Evolutionary conservation across 1,140 invertebrate species (phyloP), one percentile per base, ranked within the genome.

Genomic region (Pachypsylla venusta): DNA sequence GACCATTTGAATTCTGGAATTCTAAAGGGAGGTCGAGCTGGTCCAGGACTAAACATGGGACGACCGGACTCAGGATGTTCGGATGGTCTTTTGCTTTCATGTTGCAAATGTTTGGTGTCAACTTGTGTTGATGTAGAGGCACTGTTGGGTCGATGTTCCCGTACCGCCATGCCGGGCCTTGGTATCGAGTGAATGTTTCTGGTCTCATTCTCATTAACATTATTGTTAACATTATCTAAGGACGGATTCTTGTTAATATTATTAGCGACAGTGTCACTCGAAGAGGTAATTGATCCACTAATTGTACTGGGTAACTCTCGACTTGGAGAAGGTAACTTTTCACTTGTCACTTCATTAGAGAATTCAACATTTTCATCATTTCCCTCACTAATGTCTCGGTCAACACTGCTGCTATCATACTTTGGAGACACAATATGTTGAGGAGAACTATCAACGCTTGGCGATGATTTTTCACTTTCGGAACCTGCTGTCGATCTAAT

Each of bases 1-100:
- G 96, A 99, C 96, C 97, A 99, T 66, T 94, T 87, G 74, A 99
- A 99, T 75, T 99, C 96, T 26, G 96, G 96, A 71, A 99, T 99
- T 64, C 96, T 82, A 75, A 99, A 99, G 0, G 95, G 93, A 22
- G 95, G 94, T 65, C 92, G 81, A 19, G 93, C 88, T 14, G 93
- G 93, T 13, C 93, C 93, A 48, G 93, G 89, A 71, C 88, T 95
- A 71, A 96, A 96, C 82, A 94, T 91, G 42, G 89, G 87, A 59
- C 87, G 78, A 16, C 64, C 60, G n/a, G 42, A n/a, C n/a, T 63
- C 58, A 60, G 57, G 19, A 35, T 19, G 22, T n/a, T 30, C 35
- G 48, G 61, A 56, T 55, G 54, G 14, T n/a, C 53, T 62, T 60
- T 63, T 64, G 10, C 26, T 26, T 59, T 76, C 72, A 87, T 84